Percentiles rank a stretch among this genome's conserved stretches.
phyloP scores from a whole-genome alignment of 2,888 invertebrate species.

The Drosophila demipolita region DNA sequence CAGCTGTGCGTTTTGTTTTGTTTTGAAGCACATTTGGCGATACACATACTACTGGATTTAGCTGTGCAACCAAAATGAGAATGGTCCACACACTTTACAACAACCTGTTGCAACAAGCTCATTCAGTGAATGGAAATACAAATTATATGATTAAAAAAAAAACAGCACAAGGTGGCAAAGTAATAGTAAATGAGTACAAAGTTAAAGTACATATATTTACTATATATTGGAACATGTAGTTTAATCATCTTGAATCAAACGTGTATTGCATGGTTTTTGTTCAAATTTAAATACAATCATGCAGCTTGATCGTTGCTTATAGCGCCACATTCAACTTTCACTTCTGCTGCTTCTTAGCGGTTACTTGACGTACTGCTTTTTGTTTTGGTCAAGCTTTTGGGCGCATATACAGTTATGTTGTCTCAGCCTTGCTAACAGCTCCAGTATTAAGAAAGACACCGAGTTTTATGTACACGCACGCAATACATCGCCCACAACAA shows the following conservation, averaged over 20 bases:
- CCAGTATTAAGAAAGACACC: conserved; percentile 27
- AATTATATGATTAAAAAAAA: not conserved
- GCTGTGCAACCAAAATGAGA: not conserved
- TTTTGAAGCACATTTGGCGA: conserved; percentile 32
- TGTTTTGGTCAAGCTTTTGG: conserved; percentile 53
- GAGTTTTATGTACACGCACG: conserved; percentile 61
- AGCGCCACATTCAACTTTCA: conserved; percentile 62
- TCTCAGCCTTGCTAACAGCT: conserved; percentile 14
- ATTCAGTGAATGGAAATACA: not conserved
- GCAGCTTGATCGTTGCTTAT: conserved; percentile 35
- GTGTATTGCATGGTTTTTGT: not conserved
- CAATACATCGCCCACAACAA: conserved; percentile 44
- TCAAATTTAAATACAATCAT: conserved; percentile 20
- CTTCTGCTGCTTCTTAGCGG: conserved; percentile 52
- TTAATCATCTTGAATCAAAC: not conserved
- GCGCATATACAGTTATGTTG: conserved; percentile 35
- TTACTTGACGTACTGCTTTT: conserved; percentile 49
- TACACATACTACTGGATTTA: not conserved
- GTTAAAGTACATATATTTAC: not conserved
- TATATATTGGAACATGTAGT: too few relatives aligned
- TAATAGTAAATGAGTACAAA: not conserved
- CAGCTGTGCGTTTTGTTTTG: conserved; percentile 34
- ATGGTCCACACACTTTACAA: conserved; percentile 16
- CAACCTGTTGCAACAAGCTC: conserved; percentile 39
- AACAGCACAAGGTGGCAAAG: not conserved